Conservation (phyloP, 2,113 vertebrate genomes). For the Myotis lucifugus region DNA sequence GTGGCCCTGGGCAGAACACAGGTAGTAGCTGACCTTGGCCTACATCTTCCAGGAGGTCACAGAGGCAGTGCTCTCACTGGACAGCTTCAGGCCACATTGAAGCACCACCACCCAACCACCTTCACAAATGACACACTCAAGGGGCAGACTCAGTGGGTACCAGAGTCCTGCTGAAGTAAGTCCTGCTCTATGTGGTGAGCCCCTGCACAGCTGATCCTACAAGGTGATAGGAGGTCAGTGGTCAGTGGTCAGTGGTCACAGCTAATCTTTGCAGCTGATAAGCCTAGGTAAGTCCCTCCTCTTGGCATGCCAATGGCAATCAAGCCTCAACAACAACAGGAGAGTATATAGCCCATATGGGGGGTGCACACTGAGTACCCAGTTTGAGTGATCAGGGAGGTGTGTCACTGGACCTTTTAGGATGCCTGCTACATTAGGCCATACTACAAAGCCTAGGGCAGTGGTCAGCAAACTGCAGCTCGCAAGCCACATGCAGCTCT, state of each 20-base stretch:
- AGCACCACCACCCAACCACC: neutral
- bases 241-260: no score
- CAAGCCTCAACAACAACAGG: neutral
- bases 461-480: no score
- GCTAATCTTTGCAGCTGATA: neutral
- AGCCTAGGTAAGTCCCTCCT: neutral
- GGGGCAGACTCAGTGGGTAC: neutral
- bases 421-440: neutral
- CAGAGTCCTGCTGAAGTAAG: neutral
- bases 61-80: neutral
- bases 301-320: neutral
- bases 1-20: no score
- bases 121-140: neutral
- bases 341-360: neutral
- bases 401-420: neutral
- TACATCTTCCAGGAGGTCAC: neutral
- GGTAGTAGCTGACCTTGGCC: no score
- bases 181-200: neutral
- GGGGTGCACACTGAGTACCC: neutral
- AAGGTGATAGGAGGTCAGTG: no score
- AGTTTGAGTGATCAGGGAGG: neutral
- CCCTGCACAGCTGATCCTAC: neutral
- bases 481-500: no score
- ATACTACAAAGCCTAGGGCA: neutral
- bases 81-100: neutral